Evolutionary conservation across 2,113 vertebrate genomes (phyloP).

Genomic region (Elephantulus edwardii): DNA sequence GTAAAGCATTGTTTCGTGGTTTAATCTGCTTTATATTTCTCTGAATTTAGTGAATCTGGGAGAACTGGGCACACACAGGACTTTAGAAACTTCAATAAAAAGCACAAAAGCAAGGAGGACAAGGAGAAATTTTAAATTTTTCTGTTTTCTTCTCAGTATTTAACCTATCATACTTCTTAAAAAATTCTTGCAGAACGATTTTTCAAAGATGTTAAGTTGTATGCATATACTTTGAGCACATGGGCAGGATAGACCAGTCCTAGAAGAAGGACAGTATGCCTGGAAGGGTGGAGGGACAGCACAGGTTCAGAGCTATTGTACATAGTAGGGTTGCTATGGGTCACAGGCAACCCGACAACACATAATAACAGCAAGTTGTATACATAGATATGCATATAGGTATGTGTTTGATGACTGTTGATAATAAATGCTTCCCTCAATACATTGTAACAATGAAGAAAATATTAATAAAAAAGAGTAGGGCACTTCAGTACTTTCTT

Average conservation of each 20-base stretch:
- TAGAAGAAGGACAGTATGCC: too few species aligned
- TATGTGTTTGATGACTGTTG: background rate
- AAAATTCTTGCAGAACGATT: background rate
- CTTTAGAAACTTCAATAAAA: constrained; percentile 44
- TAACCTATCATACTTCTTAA: constrained; percentile 9
- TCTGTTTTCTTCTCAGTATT: constrained; percentile 58
- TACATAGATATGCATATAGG: background rate
- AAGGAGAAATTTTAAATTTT: constrained; percentile 58
- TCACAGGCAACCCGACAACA: too few species aligned
- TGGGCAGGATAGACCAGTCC: too few species aligned
- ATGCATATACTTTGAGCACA: too few species aligned
- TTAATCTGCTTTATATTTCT: constrained; percentile 38
- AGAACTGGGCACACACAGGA: background rate
- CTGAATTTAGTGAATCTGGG: background rate
- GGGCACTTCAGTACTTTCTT: background rate
- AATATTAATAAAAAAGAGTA: background rate
- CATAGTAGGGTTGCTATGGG: too few species aligned
- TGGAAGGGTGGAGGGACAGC: too few species aligned
- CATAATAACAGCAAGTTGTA: too few species aligned
- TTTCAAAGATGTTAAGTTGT: too few species aligned
- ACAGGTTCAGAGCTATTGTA: too few species aligned
- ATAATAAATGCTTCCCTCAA: constrained; percentile 1
- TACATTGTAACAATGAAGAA: constrained; percentile 16
- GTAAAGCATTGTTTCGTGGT: constrained; percentile 25
- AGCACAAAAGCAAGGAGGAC: constrained; percentile 34